Evolutionary conservation across 2,888 invertebrate species (phyloP), one percentile per base, ranked within the genome.

Genomic region (Sesia bembeciformis): DNA sequence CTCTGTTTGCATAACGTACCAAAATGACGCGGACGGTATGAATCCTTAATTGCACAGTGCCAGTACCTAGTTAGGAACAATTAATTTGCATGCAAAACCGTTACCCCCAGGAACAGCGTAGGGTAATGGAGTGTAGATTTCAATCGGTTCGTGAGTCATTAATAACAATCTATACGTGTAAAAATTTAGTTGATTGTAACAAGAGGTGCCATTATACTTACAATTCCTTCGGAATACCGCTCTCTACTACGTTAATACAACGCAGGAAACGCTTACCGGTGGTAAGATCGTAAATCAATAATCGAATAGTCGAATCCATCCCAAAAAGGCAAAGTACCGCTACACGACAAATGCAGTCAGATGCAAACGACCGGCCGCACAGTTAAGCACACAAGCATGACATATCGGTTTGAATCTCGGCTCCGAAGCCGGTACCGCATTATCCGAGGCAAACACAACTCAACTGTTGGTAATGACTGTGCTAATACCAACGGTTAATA

Each of bases 261-360:
- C 23, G 23, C 23, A 23, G 23, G 23, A 23, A 23, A 23, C 23
- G 23, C 23, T 23, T 23, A 23, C 23, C 23, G 8, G 46, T 53
- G 53, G 38, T 7, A 38, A 7, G 58, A 63, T 66, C 62, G 67
- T 71, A 66, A 72, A 72, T 74, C 71, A 68, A 72, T 74, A 66
- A 66, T 39, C 41, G n/a, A 62, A 58, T 62, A 67, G 63, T 66
- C 68, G 63, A 71, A 72, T 68, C 65, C 60, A 59, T 61, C 65
- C 72, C 64, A 72, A 82, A 78, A 75, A 76, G 76, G 76, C 70
- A 65, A 65, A 60, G 67, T 66, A 70, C 83, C 82, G 84, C 80
- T 84, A 79, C 58, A 56, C 63, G 63, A 70, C 73, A 64, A 75
- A 72, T 72, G 76, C 74, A 76, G 72, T 62, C 58, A 71, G 73